phyloP scores from a whole-genome alignment of 2,888 invertebrate species.

The Deilephila porcellus region DNA sequence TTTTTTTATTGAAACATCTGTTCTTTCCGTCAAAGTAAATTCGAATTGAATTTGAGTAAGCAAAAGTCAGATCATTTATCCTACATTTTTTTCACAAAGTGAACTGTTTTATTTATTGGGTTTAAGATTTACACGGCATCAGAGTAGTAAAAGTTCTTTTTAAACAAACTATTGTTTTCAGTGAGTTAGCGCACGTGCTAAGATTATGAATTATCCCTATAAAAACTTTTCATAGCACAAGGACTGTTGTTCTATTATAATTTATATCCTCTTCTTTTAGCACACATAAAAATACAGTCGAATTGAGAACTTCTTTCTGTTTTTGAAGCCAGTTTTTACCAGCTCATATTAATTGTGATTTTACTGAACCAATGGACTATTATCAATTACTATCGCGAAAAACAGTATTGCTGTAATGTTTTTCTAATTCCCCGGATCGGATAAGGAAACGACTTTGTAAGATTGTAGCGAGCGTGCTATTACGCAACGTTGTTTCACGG shows the following conservation, averaged over 20 bases:
- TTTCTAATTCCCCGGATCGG: too few relatives aligned
- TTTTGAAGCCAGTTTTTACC: too few relatives aligned
- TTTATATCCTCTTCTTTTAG: neutral
- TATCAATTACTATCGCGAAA: too few relatives aligned
- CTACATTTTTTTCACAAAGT: too few relatives aligned
- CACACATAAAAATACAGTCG: neutral
- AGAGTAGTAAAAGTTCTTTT: neutral
- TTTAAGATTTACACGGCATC: neutral
- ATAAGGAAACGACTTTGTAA: constrained; percentile 1
- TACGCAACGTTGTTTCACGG: constrained; percentile 22
- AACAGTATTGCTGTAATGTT: too few relatives aligned
- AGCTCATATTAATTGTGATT: too few relatives aligned
- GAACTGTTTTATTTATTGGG: too few relatives aligned
- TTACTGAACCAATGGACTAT: too few relatives aligned
- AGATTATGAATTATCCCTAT: neutral
- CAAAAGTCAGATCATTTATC: too few relatives aligned
- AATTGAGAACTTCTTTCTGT: too few relatives aligned
- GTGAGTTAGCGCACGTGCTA: neutral
- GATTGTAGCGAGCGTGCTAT: neutral
- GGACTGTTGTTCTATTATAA: neutral
- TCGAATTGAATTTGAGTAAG: too few relatives aligned
- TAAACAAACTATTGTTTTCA: neutral
- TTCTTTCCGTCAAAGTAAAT: neutral
- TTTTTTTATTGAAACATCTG: too few relatives aligned
- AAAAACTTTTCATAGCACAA: neutral